Evolutionary conservation across 2,797 vertebrate species (phyloP).

Genomic region (Phataginus tricuspis): DNA sequence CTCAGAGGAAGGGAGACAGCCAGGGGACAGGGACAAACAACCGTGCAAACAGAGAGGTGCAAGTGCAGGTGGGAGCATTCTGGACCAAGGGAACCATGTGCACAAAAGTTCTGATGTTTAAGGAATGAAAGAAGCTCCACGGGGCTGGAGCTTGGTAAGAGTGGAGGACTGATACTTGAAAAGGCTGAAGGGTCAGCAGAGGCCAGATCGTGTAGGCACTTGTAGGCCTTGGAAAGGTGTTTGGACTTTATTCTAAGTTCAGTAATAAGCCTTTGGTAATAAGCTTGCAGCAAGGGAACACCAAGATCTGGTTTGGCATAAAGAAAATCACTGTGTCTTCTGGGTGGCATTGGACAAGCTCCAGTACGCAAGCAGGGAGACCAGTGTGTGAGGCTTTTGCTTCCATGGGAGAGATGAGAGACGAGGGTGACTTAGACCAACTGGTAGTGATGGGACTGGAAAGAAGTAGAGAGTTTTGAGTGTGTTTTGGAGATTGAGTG

Average conservation of each 20-base stretch:
- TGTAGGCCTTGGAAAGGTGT: constrained; percentile 47
- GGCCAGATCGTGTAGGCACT: neutral
- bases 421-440: neutral
- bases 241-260: constrained; percentile 65
- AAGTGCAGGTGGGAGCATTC: neutral
- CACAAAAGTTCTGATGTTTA: neutral
- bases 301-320: constrained; percentile 49
- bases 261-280: constrained; percentile 67
- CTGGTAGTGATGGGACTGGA: neutral
- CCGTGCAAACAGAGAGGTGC: neutral
- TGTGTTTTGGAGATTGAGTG: neutral
- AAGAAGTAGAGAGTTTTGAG: neutral
- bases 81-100: neutral
- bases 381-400: too few relatives aligned
- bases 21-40: neutral
- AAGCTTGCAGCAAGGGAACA: constrained; percentile 63
- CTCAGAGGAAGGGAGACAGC: neutral
- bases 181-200: constrained; percentile 20
- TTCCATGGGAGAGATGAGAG: neutral
- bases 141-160: neutral
- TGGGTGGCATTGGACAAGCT: constrained; percentile 22
- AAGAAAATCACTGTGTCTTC: constrained; percentile 24
- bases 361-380: neutral
- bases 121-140: neutral
- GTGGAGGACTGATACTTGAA: fast-evolving